Percentiles rank a stretch among this genome's conserved stretches.
Conservation (phyloP, 2,888 invertebrate species). For the Bombyx huttoni region DNA sequence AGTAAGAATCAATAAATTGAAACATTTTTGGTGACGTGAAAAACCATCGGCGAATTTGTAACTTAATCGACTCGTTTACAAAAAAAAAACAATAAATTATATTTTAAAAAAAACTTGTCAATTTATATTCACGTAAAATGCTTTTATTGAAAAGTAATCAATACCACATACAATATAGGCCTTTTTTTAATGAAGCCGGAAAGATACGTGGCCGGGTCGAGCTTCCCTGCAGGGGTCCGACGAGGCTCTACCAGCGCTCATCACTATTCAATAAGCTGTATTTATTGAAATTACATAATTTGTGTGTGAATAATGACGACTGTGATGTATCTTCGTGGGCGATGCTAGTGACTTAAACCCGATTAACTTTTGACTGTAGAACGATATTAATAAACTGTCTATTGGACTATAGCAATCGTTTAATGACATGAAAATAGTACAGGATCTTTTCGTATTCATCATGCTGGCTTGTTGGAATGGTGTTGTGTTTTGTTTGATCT, state of each 20-base stretch:
- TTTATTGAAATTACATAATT: slow-evolving; percentile 74
- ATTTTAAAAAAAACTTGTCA: no score
- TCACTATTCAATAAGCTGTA: slow-evolving; percentile 71
- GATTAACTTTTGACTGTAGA: slow-evolving; percentile 69
- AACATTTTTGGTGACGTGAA: no score
- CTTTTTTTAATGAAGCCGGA: slow-evolving; percentile 4
- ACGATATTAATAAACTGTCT: slow-evolving; percentile 62
- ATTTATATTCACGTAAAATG: background rate
- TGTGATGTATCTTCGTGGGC: slow-evolving; percentile 73
- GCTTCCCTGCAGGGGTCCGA: slow-evolving; percentile 48
- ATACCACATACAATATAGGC: background rate
- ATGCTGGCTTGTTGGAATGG: slow-evolving; percentile 32
- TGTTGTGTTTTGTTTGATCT: slow-evolving; percentile 12
- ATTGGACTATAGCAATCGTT: slow-evolving; percentile 28
- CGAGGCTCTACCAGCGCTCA: slow-evolving; percentile 65
- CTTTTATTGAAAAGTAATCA: background rate
- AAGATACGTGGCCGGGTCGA: slow-evolving; percentile 20
- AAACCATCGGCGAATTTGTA: no score
- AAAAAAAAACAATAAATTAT: no score
- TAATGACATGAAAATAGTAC: slow-evolving; percentile 63
- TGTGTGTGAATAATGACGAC: slow-evolving; percentile 73
- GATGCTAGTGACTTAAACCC: slow-evolving; percentile 67
- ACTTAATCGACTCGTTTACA: no score
- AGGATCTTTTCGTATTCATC: slow-evolving; percentile 11
- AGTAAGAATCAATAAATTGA: no score